Percentiles rank a stretch among this genome's conserved stretches.
Evolutionary conservation across 1,140 invertebrate species (phyloP).

Genomic region (Lordiphosa stackelbergi): DNA sequence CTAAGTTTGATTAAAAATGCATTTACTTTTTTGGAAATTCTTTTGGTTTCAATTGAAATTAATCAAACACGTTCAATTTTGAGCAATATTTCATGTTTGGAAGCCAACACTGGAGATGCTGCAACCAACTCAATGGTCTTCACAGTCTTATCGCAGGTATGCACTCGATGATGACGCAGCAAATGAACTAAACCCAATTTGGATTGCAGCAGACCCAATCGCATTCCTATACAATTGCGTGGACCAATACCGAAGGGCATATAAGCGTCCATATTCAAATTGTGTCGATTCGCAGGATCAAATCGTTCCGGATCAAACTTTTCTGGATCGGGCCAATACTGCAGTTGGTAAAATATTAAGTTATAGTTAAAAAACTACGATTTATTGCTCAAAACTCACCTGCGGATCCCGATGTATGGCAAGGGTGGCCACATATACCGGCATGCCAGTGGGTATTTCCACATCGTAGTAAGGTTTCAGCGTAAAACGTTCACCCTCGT

Average conservation of each 20-base stretch:
- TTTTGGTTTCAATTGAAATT: too few species aligned
- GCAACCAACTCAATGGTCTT: slow-evolving; percentile 24
- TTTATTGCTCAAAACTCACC: slow-evolving; percentile 18
- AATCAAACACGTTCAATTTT: slow-evolving; percentile 34
- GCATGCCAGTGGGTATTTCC: slow-evolving; percentile 45
- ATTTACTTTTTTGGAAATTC: too few species aligned
- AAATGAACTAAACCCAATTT: slow-evolving; percentile 64
- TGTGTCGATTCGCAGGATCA: slow-evolving; percentile 78
- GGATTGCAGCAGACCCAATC: slow-evolving; percentile 56
- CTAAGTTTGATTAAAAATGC: too few species aligned
- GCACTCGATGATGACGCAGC: slow-evolving; percentile 49
- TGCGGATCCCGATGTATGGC: slow-evolving; percentile 57
- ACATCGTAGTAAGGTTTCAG: slow-evolving; percentile 41
- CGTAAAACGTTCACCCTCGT: slow-evolving; percentile 46
- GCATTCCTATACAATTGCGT: slow-evolving; percentile 85
- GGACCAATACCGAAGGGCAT: slow-evolving; percentile 87
- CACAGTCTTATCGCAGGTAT: slow-evolving; percentile 36
- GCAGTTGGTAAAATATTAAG: slow-evolving; percentile 54
- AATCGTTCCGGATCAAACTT: slow-evolving; percentile 83
- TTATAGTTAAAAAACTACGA: background rate
- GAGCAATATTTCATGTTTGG: slow-evolving; percentile 39
- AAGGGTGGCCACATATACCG: slow-evolving; percentile 49
- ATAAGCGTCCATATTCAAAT: slow-evolving; percentile 78
- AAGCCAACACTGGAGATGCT: slow-evolving; percentile 2
- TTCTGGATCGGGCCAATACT: slow-evolving; percentile 83